Base-by-base conservation (phyloP, 2,888 invertebrate genomes). In the Plemyria rubiginata region DNA sequence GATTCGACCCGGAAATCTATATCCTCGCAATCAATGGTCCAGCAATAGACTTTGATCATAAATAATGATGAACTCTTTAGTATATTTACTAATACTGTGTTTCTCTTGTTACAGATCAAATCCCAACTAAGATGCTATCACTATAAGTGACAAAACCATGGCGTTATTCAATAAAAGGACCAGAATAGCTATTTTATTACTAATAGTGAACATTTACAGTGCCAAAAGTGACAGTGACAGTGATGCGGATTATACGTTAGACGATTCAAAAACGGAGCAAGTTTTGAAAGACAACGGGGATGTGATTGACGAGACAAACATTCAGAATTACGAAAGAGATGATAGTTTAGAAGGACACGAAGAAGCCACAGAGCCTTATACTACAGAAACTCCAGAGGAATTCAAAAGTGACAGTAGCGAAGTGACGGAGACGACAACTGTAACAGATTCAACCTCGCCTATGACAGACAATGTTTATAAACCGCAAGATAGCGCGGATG, bases 391-490 rank as follows among this genome's bases (percentile, higher is more conserved):
- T 4, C 8, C 5, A 4, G 16, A 22, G 7, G 40, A 54, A 28
- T 40, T 51, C 1, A 48, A 1, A 40, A 63, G 36, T 15, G 62
- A 68, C 28, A 36, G 29, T 0, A 59, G 56, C 22, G 60, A 57
- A 0, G 40, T 43, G 0, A 62, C 59, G 16, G 22, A 40, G 0
- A 9, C 62, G 0, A 48, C 60, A 12, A 65, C 66, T 38, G 57
- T 41, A 29, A 62, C 65, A 36, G 64, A 66, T 11, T 8, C 1
- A 2, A 67, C 66, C 57, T 61, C 54, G 64, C 60, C 69, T 62
- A 60, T 62, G 36, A 68, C 67, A 7, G 68, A 68, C 46, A 41
- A 60, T 58, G 67, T 71, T 69, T 71, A 67, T 60, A 71, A 68
- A 68, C 58, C 60, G 7, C 58, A 54, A 32, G 67, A 71, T 29